phyloP scores from a whole-genome alignment of 2,888 invertebrate genomes.

The Lissonota sp. region DNA sequence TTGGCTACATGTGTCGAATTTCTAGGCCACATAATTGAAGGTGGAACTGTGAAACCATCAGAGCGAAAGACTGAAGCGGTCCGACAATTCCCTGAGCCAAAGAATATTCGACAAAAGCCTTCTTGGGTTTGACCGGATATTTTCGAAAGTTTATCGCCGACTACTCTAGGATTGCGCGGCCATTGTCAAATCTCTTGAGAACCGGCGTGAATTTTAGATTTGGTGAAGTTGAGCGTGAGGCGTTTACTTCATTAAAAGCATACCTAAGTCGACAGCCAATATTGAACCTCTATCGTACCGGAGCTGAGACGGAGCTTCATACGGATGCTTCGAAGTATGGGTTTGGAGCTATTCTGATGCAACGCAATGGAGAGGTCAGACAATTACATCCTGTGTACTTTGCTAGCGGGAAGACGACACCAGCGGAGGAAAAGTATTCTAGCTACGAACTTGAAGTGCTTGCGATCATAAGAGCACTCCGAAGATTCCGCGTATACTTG shows the following conservation, averaged over 20 bases:
- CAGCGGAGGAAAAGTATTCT: slow-evolving; percentile 21
- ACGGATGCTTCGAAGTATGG: slow-evolving; percentile 39
- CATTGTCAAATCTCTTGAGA: slow-evolving; percentile 69
- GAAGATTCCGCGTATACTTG: slow-evolving; percentile 30
- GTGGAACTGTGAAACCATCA: slow-evolving; percentile 48
- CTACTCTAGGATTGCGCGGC: slow-evolving; percentile 66
- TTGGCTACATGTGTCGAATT: slow-evolving; percentile 46
- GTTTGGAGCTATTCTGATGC: slow-evolving; percentile 65
- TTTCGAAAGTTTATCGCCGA: slow-evolving; percentile 62
- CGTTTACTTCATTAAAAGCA: neutral
- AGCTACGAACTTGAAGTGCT: slow-evolving; percentile 32
- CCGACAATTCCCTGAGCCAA: slow-evolving; percentile 50
- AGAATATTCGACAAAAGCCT: slow-evolving; percentile 45
- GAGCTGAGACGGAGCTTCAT: slow-evolving; percentile 56
- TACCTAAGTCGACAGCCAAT: slow-evolving; percentile 15
- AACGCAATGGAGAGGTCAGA: slow-evolving; percentile 35
- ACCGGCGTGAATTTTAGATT: slow-evolving; percentile 14
- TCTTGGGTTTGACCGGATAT: slow-evolving; percentile 62
- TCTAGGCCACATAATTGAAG: slow-evolving; percentile 51
- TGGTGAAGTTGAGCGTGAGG: neutral
- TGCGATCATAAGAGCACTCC: slow-evolving; percentile 12
- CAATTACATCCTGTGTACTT: slow-evolving; percentile 37
- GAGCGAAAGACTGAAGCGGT: slow-evolving; percentile 57
- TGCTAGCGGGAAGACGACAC: slow-evolving; percentile 32
- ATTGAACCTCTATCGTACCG: slow-evolving; percentile 39